Conservation (phyloP, 2,888 invertebrate genomes). For the Lasioglossum malachurum region DNA sequence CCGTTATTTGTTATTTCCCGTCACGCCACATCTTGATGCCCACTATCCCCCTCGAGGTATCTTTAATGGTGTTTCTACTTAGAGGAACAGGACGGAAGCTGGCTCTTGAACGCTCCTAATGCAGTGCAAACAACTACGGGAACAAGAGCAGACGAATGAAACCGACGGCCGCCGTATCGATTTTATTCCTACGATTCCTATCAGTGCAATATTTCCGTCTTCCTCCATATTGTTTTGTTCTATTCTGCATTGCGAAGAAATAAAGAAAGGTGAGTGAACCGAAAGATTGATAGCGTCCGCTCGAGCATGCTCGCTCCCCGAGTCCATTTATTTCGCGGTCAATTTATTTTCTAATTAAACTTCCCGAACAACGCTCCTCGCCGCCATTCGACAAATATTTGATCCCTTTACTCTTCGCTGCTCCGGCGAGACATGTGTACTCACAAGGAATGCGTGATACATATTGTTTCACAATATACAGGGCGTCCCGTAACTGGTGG, state of each 20-base stretch:
- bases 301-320: conserved; percentile 13
- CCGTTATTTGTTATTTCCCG: conserved; percentile 22
- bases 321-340: conserved; percentile 44
- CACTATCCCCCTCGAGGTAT: conserved; percentile 37
- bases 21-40: conserved; percentile 38
- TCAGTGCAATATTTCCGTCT: conserved; percentile 17
- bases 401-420: neutral
- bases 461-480: too few species aligned
- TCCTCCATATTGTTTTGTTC: neutral
- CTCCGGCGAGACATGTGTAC: neutral
- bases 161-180: conserved; percentile 1
- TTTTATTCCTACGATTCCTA: conserved; percentile 22
- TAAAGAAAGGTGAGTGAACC: neutral
- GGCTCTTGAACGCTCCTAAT: conserved; percentile 43
- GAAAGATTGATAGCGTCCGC: conserved; percentile 42
- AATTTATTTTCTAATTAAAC: conserved; percentile 26
- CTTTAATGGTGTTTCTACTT: conserved; percentile 59
- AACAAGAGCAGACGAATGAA: conserved; percentile 24
- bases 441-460: neutral
- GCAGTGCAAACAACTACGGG: conserved; percentile 40
- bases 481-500: too few species aligned
- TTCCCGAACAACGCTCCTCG: neutral
- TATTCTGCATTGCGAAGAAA: neutral
- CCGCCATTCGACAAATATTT: neutral
- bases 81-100: conserved; percentile 35